Evolutionary conservation across 2,888 invertebrate genomes (phyloP).

Genomic region (Pterostichus niger): DNA sequence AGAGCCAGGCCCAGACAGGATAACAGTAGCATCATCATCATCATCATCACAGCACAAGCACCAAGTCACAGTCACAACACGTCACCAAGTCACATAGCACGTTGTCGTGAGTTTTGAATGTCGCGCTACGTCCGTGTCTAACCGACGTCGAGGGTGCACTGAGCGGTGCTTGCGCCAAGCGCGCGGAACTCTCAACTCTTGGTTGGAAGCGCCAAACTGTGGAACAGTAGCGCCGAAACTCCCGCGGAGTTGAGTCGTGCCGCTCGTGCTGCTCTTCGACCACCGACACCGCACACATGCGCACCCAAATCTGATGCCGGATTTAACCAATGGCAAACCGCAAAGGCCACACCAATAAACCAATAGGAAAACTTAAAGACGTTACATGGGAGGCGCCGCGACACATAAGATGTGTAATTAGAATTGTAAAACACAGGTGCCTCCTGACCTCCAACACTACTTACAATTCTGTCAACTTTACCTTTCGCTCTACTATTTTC

Average conservation of each 20-base stretch:
- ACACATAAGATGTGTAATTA: conserved; percentile 77
- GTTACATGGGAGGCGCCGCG: conserved; percentile 76
- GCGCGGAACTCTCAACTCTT: neutral
- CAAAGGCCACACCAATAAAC: conserved; percentile 75
- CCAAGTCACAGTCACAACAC: conserved; percentile 23
- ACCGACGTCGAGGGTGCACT: conserved; percentile 32
- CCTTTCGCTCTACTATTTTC: too few relatives aligned
- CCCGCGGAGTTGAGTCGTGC: neutral
- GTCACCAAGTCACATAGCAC: conserved; percentile 50
- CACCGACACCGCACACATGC: conserved; percentile 73
- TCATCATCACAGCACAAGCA: conserved; percentile 35
- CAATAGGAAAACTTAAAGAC: conserved; percentile 77
- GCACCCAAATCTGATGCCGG: conserved; percentile 72
- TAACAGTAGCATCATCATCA: conserved; percentile 3
- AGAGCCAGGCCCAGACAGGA: neutral
- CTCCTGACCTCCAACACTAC: too few relatives aligned
- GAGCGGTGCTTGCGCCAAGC: conserved; percentile 18
- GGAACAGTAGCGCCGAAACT: conserved; percentile 17
- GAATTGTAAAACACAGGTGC: conserved; percentile 74
- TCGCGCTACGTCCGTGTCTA: conserved; percentile 32
- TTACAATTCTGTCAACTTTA: too few relatives aligned
- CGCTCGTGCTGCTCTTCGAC: neutral
- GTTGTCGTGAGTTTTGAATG: neutral
- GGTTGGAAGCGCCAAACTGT: neutral
- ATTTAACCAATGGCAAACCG: conserved; percentile 75